Evolutionary conservation across 2,113 vertebrate species (phyloP).

Genomic region (Egretta garzetta): DNA sequence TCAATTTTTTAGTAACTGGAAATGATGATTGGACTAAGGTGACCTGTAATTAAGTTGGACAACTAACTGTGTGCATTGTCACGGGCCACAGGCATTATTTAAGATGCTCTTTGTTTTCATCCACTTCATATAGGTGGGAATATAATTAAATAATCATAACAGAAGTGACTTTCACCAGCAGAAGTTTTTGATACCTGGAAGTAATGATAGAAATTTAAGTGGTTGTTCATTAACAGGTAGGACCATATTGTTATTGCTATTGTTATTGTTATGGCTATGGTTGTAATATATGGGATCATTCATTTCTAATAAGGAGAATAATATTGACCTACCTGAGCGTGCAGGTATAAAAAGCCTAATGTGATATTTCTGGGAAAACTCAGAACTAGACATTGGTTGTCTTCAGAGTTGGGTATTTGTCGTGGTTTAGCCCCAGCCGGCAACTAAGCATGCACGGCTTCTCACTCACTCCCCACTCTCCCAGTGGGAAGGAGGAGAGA

Average conservation of each 20-base stretch:
- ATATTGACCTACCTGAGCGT: not conserved
- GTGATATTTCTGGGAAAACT: not conserved
- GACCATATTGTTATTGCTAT: fast-evolving
- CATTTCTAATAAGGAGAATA: not conserved
- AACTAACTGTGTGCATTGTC: not conserved
- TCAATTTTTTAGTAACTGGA: not conserved
- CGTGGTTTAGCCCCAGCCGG: not conserved
- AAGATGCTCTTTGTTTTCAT: not conserved
- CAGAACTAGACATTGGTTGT: not conserved
- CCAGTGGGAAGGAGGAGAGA: not conserved
- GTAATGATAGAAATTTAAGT: not conserved
- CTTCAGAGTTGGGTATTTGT: not conserved
- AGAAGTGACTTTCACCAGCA: not conserved
- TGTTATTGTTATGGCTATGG: not conserved
- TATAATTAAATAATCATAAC: not conserved
- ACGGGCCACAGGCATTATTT: not conserved
- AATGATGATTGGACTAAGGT: not conserved
- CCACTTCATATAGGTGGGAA: fast-evolving
- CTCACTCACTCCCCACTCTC: not conserved
- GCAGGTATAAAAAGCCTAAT: not conserved
- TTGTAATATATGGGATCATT: not conserved
- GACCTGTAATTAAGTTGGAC: not conserved
- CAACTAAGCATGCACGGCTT: not conserved
- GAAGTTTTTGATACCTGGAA: not conserved
- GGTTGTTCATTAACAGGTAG: not conserved